Percentiles rank a stretch among this genome's conserved stretches.
These are phyloP conservation scores for Aethes cnicana DNA, from an alignment of 2,888 invertebrate species.

Conservation along the genomic window DNA sequence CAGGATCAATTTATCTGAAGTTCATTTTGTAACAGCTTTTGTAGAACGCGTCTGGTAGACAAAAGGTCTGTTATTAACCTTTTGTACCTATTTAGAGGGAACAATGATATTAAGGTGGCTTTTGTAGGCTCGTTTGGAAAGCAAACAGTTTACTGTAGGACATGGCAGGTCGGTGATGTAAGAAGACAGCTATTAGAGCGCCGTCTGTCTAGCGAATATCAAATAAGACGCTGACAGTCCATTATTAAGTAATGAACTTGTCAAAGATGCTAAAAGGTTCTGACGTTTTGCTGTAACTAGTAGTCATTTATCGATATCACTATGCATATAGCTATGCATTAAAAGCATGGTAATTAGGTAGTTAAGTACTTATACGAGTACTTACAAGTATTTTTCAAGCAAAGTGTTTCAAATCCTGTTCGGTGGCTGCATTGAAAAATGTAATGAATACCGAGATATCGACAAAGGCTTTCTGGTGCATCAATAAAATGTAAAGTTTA, in stretches of 20 bases:
- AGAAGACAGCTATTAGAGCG: not conserved
- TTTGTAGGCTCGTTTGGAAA: slow-evolving; percentile 17
- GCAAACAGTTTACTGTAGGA: slow-evolving; percentile 11
- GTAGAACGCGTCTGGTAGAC: not conserved
- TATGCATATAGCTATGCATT: too few species aligned
- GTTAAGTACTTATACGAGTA: too few species aligned
- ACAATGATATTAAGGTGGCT: slow-evolving; percentile 11
- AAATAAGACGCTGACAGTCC: slow-evolving; percentile 7
- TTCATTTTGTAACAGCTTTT: slow-evolving; percentile 5
- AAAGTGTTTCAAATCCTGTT: slow-evolving; percentile 5
- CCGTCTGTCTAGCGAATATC: slow-evolving; percentile 18
- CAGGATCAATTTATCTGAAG: slow-evolving; percentile 4
- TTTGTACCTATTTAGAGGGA: not conserved
- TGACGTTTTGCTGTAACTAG: too few species aligned
- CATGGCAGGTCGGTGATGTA: not conserved
- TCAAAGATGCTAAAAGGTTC: slow-evolving; percentile 16
- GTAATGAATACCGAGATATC: slow-evolving; percentile 14
- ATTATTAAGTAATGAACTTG: slow-evolving; percentile 22
- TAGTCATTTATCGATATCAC: too few species aligned
- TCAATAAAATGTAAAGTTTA: slow-evolving; percentile 46
- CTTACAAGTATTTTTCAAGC: not conserved
- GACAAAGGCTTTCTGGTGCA: slow-evolving; percentile 19
- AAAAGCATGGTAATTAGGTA: too few species aligned
- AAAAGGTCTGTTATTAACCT: not conserved
- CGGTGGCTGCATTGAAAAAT: slow-evolving; percentile 13